Percentiles rank a stretch among this genome's conserved stretches.
These are phyloP conservation scores for Catharus minimus DNA, from an alignment of 2,113 vertebrate species.

Conservation along the genomic window DNA sequence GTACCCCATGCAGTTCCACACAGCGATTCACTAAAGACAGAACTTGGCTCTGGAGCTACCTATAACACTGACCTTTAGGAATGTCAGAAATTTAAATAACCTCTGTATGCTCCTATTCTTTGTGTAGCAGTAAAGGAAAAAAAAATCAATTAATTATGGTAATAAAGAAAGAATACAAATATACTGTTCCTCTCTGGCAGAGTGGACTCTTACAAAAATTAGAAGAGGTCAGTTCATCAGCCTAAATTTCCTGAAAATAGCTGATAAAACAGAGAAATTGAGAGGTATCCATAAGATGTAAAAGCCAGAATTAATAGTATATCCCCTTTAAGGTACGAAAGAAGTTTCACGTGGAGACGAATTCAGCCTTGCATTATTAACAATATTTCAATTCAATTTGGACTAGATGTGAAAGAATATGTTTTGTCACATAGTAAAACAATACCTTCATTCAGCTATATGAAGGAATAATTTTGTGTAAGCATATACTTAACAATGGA, in stretches of 20 bases:
- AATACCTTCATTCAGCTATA: background rate
- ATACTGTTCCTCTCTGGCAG: too few relatives aligned
- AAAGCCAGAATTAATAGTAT: fast-evolving
- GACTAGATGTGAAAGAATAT: background rate
- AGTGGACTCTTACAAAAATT: background rate
- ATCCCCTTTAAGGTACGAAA: background rate
- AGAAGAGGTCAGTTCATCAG: background rate
- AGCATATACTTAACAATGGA: background rate
- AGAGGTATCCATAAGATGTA: background rate
- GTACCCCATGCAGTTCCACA: background rate
- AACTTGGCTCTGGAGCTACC: background rate
- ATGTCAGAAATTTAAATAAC: background rate
- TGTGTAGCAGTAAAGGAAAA: background rate
- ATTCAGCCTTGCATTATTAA: background rate
- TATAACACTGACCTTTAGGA: background rate
- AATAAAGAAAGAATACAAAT: background rate
- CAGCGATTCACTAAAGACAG: background rate
- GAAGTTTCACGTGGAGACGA: background rate
- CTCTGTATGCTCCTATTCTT: background rate
- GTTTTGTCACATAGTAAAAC: background rate
- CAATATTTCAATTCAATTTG: background rate
- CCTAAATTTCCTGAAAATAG: background rate
- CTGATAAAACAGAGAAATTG: background rate
- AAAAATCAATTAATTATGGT: background rate
- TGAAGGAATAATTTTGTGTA: background rate